Evolutionary conservation across 2,113 vertebrate genomes (phyloP).

Genomic region (Lagopus muta): DNA sequence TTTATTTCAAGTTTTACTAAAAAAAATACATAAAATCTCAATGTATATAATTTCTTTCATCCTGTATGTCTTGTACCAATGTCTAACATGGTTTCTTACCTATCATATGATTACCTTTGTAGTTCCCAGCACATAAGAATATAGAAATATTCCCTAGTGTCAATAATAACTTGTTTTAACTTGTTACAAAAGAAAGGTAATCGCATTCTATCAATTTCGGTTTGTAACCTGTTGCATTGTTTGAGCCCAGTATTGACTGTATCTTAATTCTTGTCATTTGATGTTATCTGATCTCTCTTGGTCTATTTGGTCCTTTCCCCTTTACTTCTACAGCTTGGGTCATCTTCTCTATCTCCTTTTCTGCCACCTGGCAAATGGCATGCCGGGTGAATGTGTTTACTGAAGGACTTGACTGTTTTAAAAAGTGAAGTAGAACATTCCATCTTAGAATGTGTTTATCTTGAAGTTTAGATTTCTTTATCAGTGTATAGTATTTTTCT

Average conservation of each 20-base stretch:
- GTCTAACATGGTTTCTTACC: neutral
- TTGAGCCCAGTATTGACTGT: neutral
- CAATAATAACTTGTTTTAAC: neutral
- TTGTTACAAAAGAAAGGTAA: neutral
- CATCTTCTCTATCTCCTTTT: neutral
- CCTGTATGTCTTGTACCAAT: accelerated
- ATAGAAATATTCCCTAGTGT: neutral
- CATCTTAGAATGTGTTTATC: neutral
- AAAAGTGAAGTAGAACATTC: neutral
- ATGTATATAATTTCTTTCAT: neutral
- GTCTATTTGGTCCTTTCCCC: neutral
- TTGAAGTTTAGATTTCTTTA: neutral
- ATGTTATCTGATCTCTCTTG: neutral
- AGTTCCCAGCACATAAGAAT: neutral
- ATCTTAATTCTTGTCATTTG: neutral
- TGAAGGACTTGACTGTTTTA: neutral
- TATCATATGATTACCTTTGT: neutral
- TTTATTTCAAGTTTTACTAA: neutral
- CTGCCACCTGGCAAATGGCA: neutral
- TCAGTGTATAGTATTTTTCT: neutral
- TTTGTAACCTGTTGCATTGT: neutral
- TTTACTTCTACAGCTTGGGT: neutral
- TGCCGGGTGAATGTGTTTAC: neutral
- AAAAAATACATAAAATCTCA: too few species aligned
- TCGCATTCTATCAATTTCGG: neutral